Conservation (phyloP, 2,113 vertebrate species). For the Noctilio leporinus region DNA sequence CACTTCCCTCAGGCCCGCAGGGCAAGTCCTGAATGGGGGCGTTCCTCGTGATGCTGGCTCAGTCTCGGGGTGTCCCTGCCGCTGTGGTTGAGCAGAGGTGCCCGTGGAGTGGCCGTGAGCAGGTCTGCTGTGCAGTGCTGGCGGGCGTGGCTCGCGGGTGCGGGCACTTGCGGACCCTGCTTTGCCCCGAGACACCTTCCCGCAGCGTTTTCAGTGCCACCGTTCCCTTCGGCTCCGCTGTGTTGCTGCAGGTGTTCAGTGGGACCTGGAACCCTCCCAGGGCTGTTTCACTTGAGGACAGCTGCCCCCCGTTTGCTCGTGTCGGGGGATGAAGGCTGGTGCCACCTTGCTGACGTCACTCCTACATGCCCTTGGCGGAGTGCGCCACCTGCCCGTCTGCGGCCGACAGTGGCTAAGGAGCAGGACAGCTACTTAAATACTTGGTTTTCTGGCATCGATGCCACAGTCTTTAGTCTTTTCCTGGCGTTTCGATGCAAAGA, state of each 20-base stretch:
- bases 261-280: neutral
- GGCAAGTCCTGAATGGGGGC: too few relatives aligned
- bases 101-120: neutral
- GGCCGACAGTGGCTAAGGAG: neutral
- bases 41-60: neutral
- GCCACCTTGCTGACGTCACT: neutral
- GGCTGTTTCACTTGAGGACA: neutral
- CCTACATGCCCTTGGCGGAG: neutral
- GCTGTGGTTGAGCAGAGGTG: too few relatives aligned
- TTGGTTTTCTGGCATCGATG: neutral
- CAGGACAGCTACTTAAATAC: neutral
- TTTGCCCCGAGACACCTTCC: neutral
- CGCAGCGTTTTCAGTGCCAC: rapidly evolving
- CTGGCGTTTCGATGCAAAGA: neutral
- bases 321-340: neutral
- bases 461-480: neutral
- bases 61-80: neutral
- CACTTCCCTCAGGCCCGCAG: too few relatives aligned
- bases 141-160: too few relatives aligned
- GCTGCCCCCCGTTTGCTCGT: neutral
- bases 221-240: neutral
- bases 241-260: neutral
- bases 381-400: neutral
- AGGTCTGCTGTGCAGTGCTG: neutral
- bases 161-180: neutral